Conservation (phyloP, 1,140 invertebrate species). For the Pogonognathellus flavescens region DNA sequence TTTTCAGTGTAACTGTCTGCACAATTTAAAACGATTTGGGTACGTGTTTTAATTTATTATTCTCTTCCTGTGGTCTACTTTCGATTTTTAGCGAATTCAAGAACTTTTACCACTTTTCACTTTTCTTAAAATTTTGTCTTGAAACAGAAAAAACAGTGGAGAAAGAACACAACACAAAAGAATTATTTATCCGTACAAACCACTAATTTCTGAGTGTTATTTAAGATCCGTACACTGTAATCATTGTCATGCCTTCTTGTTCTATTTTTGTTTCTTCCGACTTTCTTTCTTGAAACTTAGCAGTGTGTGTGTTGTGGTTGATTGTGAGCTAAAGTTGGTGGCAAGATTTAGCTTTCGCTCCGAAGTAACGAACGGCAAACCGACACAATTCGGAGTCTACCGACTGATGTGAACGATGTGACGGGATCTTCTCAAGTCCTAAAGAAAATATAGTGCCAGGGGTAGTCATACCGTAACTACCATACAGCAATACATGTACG, state of each 20-base stretch:
- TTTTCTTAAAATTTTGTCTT: too few species aligned
- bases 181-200: not conserved
- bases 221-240: constrained; percentile 13
- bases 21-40: too few species aligned
- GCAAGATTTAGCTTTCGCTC: constrained; percentile 49
- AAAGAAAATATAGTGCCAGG: constrained; percentile 32
- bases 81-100: too few species aligned
- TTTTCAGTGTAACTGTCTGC: too few species aligned
- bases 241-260: constrained; percentile 18
- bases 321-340: constrained; percentile 44
- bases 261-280: constrained; percentile 46
- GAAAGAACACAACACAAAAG: too few species aligned
- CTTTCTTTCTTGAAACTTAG: constrained; percentile 32
- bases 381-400: constrained; percentile 39
- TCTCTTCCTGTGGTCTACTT: too few species aligned
- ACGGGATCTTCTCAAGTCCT: constrained; percentile 47
- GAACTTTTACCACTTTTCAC: too few species aligned
- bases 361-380: constrained; percentile 13
- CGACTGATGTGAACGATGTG: constrained; percentile 40
- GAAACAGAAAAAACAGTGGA: too few species aligned
- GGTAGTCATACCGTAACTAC: constrained; percentile 23
- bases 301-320: constrained; percentile 37
- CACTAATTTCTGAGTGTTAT: constrained; percentile 18
- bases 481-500: not conserved
- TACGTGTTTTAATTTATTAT: too few species aligned